A percentile compares a stretch with the other conserved stretches of the same genome.
Evolutionary conservation across 1,140 invertebrate species (phyloP).

Genomic region (Ganaspis sp.): DNA sequence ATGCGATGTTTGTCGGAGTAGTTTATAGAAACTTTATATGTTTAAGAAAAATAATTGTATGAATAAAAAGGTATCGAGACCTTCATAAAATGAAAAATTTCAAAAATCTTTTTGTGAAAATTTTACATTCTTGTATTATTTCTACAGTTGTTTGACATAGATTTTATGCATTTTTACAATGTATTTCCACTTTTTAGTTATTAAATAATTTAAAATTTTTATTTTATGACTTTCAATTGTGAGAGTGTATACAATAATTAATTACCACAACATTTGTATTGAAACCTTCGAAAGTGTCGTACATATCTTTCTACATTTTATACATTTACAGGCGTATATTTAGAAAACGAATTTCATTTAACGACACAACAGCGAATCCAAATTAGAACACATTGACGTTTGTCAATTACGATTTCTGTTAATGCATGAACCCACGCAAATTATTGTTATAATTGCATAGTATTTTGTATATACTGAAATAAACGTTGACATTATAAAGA

Average conservation of each 20-base stretch:
- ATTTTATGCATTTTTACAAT: too few species aligned
- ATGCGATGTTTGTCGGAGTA: too few species aligned
- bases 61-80: not conserved
- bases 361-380: slow-evolving; percentile 13
- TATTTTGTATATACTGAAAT: slow-evolving; percentile 73
- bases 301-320: slow-evolving; percentile 67
- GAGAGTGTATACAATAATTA: too few species aligned
- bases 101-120: slow-evolving; percentile 33
- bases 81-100: not conserved
- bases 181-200: too few species aligned
- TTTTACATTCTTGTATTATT: slow-evolving; percentile 17
- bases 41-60: not conserved
- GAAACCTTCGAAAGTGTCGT: slow-evolving; percentile 11
- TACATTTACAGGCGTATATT: slow-evolving; percentile 57
- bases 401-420: not conserved
- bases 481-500: slow-evolving; percentile 63
- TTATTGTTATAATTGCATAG: slow-evolving; percentile 33
- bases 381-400: slow-evolving; percentile 1
- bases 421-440: not conserved
- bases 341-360: slow-evolving; percentile 1
- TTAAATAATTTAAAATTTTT: too few species aligned
- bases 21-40: not conserved
- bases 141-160: too few species aligned
- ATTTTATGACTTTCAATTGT: too few species aligned
- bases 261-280: too few species aligned